These are phyloP conservation scores for Lepidocyrtinus sp. DNA, from an alignment of 2,888 invertebrate species.

Conservation along the genomic window DNA sequence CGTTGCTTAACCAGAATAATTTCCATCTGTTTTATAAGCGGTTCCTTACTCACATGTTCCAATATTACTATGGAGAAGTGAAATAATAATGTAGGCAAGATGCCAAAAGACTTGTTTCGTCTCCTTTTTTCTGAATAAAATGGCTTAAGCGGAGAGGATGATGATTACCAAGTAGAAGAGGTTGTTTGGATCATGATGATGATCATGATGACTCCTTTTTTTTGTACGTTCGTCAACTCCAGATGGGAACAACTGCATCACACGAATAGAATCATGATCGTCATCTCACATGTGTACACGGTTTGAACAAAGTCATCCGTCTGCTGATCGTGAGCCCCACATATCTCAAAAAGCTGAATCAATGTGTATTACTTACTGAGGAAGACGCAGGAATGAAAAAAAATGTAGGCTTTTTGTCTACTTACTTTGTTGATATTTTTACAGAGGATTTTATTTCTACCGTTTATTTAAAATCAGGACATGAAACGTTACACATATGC, in stretches of 20 bases:
- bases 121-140: slow-evolving; percentile 39
- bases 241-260: slow-evolving; percentile 58
- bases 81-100: slow-evolving; percentile 53
- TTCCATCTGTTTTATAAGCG: slow-evolving; percentile 2
- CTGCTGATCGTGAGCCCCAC: not conserved
- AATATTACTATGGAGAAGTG: slow-evolving; percentile 14
- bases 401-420: too few species aligned
- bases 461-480: too few species aligned
- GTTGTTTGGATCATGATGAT: not conserved
- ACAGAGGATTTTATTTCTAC: too few species aligned
- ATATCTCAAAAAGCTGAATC: too few species aligned
- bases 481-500: too few species aligned
- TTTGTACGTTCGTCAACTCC: slow-evolving; percentile 52
- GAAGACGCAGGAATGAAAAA: too few species aligned
- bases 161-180: slow-evolving; percentile 6
- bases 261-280: slow-evolving; percentile 11
- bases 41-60: not conserved
- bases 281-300: slow-evolving; percentile 4
- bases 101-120: slow-evolving; percentile 54
- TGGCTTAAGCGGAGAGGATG: slow-evolving; percentile 30
- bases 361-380: too few species aligned
- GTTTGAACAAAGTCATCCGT: slow-evolving; percentile 8
- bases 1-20: not conserved
- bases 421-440: too few species aligned
- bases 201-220: slow-evolving; percentile 7